These are phyloP conservation scores for Fregata magnificens DNA, from an alignment of 2,113 vertebrate genomes.

Conservation along the genomic window DNA sequence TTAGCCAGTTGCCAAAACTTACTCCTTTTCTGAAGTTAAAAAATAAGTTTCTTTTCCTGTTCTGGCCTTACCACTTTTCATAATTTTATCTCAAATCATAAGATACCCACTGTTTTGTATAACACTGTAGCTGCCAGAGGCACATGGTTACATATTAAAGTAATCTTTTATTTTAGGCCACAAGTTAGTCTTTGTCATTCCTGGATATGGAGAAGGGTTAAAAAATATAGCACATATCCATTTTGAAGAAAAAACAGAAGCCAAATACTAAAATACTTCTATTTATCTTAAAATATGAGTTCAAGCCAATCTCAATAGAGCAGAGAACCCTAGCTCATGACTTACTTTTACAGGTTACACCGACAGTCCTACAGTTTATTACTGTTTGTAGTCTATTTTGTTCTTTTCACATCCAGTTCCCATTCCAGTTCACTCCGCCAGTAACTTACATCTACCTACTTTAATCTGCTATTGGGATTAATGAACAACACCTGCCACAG, in stretches of 20 bases:
- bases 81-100: background rate
- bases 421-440: background rate
- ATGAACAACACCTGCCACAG: background rate
- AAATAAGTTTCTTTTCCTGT: background rate
- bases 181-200: background rate
- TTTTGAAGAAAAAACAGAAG: background rate
- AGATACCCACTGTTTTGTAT: background rate
- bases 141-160: background rate
- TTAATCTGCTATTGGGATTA: background rate
- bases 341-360: background rate
- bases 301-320: background rate
- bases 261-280: background rate
- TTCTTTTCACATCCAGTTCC: background rate
- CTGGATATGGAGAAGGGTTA: background rate
- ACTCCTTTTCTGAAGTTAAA: background rate
- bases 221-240: background rate
- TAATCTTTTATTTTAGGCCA: background rate
- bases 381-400: background rate
- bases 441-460: background rate
- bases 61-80: background rate
- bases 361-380: background rate
- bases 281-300: background rate
- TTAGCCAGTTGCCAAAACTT: background rate
- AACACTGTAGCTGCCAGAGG: background rate
- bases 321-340: background rate